Conservation (phyloP, 2,888 invertebrate species). For the Augochlorella aurata region DNA sequence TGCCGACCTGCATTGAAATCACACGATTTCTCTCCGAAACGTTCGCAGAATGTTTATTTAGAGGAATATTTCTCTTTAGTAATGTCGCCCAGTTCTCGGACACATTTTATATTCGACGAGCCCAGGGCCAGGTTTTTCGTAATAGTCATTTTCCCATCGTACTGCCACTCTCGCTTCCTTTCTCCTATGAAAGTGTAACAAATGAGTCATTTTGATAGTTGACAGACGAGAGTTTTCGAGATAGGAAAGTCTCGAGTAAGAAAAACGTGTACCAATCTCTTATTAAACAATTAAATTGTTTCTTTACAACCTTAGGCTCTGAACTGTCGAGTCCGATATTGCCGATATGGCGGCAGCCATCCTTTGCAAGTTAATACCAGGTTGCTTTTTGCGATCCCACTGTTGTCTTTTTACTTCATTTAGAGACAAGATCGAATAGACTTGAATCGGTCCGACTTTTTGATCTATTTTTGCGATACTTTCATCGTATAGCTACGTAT, state of each 20-base stretch:
- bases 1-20: constrained; percentile 76
- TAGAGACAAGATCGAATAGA: neutral
- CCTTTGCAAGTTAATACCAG: neutral
- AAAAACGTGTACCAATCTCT: neutral
- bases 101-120: neutral
- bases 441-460: neutral
- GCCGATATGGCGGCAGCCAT: no score
- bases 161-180: neutral
- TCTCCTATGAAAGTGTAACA: neutral
- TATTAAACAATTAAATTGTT: neutral
- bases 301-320: neutral
- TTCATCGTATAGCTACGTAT: neutral
- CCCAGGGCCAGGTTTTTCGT: neutral
- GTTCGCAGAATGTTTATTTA: constrained; percentile 12
- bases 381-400: neutral
- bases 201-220: neutral
- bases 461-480: neutral
- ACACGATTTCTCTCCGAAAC: constrained; percentile 56
- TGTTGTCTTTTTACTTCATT: neutral
- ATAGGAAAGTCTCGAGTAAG: neutral
- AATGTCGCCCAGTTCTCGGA: neutral
- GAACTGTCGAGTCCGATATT: neutral
- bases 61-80: neutral
- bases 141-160: neutral
- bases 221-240: neutral